Evolutionary conservation across 1,140 invertebrate species (phyloP).

Genomic region (Battus philenor): DNA sequence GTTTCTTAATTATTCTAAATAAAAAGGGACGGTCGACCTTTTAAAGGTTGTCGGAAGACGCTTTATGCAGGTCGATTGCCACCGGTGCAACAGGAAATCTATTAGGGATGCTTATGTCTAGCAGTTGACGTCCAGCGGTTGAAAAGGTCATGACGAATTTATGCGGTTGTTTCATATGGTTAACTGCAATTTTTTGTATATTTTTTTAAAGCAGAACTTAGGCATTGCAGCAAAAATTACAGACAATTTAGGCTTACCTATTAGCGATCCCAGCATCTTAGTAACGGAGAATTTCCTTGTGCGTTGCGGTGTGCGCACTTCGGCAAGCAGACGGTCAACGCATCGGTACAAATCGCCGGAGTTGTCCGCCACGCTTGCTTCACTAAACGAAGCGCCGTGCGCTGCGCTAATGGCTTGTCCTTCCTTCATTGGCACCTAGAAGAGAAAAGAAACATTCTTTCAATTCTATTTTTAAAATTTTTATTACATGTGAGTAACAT

Average conservation of each 20-base stretch:
- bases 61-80: no score
- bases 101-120: no score
- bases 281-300: slow-evolving; percentile 85
- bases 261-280: slow-evolving; percentile 86
- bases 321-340: slow-evolving; percentile 81
- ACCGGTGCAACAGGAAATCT: no score
- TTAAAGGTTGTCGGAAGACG: no score
- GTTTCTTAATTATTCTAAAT: no score
- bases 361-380: slow-evolving; percentile 87
- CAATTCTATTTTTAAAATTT: no score
- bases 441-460: no score
- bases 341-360: slow-evolving; percentile 82
- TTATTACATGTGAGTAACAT: no score
- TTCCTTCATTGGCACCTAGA: slow-evolving; percentile 82
- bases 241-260: slow-evolving; percentile 63
- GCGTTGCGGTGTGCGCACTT: slow-evolving; percentile 77
- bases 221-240: not conserved
- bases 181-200: not conserved
- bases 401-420: slow-evolving; percentile 80
- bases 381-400: slow-evolving; percentile 83
- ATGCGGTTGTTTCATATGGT: not conserved
- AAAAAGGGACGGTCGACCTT: no score
- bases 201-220: not conserved
- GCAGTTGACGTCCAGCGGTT: no score
- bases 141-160: no score